These are phyloP conservation scores for Erythrocercus mccallii DNA, from an alignment of 2,113 vertebrate species.

Conservation along the genomic window DNA sequence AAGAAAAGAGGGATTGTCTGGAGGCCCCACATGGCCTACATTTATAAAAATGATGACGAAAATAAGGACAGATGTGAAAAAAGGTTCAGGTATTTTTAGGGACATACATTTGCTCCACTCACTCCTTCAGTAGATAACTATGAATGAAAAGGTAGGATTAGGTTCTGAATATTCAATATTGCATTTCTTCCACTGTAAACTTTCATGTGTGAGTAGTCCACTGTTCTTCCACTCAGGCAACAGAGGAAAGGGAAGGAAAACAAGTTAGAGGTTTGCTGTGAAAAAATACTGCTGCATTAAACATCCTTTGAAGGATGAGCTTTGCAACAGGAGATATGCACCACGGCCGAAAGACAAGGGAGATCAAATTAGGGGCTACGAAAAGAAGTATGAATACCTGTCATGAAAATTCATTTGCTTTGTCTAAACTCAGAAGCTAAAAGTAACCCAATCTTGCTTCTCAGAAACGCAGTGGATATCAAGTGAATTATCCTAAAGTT, in stretches of 20 bases:
- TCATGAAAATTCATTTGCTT: not conserved
- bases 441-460: not conserved
- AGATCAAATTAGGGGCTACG: not conserved
- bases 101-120: not conserved
- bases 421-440: not conserved
- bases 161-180: not conserved
- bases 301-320: not conserved
- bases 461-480: not conserved
- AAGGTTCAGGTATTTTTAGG: not conserved
- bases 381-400: not conserved
- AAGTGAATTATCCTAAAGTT: not conserved
- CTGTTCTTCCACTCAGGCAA: not conserved
- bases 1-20: constrained; percentile 15
- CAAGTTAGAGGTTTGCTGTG: not conserved
- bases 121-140: not conserved
- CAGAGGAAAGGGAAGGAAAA: not conserved
- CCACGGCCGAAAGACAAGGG: not conserved
- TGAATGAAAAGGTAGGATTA: not conserved
- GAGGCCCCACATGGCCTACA: not conserved
- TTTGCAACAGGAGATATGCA: not conserved
- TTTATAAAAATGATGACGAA: not conserved
- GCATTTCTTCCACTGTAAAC: not conserved
- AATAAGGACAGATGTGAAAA: not conserved
- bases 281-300: not conserved
- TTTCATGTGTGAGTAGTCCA: not conserved